Evolutionary conservation across 2,888 invertebrate genomes (phyloP).

Genomic region (Coronaproctus castanopsis): DNA sequence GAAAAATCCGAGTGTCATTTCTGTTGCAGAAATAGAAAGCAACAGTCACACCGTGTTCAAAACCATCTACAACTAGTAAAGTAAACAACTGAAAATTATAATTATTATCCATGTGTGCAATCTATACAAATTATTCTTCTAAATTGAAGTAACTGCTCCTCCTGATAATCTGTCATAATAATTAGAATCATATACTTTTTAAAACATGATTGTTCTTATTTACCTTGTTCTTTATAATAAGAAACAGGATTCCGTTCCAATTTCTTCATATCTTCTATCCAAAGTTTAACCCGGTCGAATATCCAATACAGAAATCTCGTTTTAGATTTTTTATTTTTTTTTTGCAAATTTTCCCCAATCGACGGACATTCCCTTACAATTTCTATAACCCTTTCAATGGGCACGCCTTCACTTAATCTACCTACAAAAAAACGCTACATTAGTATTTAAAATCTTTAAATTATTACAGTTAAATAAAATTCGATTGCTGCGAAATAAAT

Average conservation of each 20-base stretch:
- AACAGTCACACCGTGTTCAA: not conserved
- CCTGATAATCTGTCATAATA: not conserved
- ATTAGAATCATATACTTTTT: not conserved
- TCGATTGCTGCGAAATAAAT: not conserved
- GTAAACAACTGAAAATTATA: not conserved
- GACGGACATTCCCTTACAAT: not conserved
- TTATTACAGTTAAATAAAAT: not conserved
- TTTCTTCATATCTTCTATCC: not conserved
- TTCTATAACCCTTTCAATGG: not conserved
- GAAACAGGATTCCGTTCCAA: not conserved
- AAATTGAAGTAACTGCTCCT: not conserved
- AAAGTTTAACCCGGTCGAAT: not conserved
- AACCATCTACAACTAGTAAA: not conserved
- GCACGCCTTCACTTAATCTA: not conserved
- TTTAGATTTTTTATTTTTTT: not conserved
- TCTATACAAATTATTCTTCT: not conserved
- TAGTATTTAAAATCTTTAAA: not conserved
- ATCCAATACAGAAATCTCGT: not conserved
- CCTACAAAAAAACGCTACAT: not conserved
- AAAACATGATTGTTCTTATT: not conserved
- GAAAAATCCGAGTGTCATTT: not conserved
- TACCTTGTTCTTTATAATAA: not conserved
- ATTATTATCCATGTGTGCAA: not conserved
- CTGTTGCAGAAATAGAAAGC: not conserved
- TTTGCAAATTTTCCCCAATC: not conserved